A percentile compares a stretch with the other conserved stretches of the same genome.
Conservation (phyloP, 1,140 invertebrate species). For the Lepidurus arcticus region DNA sequence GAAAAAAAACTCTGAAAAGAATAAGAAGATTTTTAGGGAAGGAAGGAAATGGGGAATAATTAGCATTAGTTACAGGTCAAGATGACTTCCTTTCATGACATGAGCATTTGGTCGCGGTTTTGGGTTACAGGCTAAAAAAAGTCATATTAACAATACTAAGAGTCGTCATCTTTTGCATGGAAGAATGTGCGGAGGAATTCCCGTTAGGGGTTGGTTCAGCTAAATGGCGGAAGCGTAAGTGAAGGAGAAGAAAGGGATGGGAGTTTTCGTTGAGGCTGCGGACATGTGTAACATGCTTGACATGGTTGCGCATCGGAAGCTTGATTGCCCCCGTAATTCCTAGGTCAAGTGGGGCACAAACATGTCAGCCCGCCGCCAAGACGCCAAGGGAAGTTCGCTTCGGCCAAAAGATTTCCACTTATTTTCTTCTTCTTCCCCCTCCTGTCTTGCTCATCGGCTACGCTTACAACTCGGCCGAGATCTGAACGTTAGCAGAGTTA, state of each 20-base stretch:
- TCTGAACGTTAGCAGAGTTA: neutral
- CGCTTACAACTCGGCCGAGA: neutral
- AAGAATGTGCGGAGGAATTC: neutral
- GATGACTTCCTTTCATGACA: neutral
- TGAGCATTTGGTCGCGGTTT: neutral
- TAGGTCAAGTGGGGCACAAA: conserved; percentile 18
- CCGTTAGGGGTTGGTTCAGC: neutral
- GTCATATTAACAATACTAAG: neutral
- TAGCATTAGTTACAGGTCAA: conserved; percentile 4
- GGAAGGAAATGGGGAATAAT: neutral
- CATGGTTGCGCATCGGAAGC: conserved; percentile 13
- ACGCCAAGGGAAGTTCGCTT: conserved; percentile 16
- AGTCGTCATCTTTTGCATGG: neutral
- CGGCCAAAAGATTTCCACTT: neutral
- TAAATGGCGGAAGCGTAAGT: neutral
- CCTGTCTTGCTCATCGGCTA: neutral
- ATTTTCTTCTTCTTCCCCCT: neutral
- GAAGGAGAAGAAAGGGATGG: neutral
- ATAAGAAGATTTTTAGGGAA: neutral
- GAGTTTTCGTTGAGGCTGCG: neutral
- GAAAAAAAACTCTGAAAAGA: neutral
- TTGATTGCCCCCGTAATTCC: conserved; percentile 18
- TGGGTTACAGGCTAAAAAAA: neutral
- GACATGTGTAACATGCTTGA: conserved; percentile 11
- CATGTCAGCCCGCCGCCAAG: conserved; percentile 16